A percentile compares a stretch with the other conserved stretches of the same genome.
phyloP scores from a whole-genome alignment of 2,797 vertebrate genomes.

The Hydrolagus colliei region DNA sequence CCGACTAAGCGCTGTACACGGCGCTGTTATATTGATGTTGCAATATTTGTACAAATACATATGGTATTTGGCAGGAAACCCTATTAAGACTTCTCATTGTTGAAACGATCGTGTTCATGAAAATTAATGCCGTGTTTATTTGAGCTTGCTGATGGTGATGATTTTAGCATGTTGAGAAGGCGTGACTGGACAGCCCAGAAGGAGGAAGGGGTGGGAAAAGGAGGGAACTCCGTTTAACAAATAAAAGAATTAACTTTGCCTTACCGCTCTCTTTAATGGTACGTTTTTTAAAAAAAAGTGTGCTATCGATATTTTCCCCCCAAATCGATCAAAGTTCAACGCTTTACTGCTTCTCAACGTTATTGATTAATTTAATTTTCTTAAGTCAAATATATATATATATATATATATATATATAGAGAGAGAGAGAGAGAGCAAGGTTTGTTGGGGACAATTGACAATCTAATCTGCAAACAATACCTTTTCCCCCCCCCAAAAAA shows the following conservation, averaged over 20 bases:
- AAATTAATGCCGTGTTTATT: slow-evolving; percentile 66
- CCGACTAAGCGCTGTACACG: too few relatives aligned
- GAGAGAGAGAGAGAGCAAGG: too few relatives aligned
- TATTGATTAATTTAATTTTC: not conserved
- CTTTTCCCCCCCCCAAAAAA: not conserved
- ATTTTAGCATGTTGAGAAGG: slow-evolving; percentile 77
- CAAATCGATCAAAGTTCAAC: not conserved
- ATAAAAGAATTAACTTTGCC: slow-evolving; percentile 80
- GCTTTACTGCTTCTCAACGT: not conserved
- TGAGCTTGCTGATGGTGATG: slow-evolving; percentile 61
- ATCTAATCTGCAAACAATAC: not conserved
- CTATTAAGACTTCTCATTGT: not conserved
- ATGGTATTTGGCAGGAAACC: slow-evolving; percentile 3
- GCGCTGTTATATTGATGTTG: not conserved
- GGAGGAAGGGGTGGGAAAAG: slow-evolving; percentile 74
- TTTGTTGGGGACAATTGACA: not conserved
- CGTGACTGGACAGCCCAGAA: slow-evolving; percentile 74
- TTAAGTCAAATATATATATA: not conserved
- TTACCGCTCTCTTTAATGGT: slow-evolving; percentile 65
- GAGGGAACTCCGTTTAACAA: slow-evolving; percentile 75
- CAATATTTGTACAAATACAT: not conserved
- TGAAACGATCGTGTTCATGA: slow-evolving; percentile 40
- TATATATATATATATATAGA: too few relatives aligned
- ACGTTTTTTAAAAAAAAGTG: slow-evolving; percentile 41
- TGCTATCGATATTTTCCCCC: not conserved